Evolutionary conservation across 2,888 invertebrate species (phyloP).

Genomic region (Temnothorax unifasciatus): DNA sequence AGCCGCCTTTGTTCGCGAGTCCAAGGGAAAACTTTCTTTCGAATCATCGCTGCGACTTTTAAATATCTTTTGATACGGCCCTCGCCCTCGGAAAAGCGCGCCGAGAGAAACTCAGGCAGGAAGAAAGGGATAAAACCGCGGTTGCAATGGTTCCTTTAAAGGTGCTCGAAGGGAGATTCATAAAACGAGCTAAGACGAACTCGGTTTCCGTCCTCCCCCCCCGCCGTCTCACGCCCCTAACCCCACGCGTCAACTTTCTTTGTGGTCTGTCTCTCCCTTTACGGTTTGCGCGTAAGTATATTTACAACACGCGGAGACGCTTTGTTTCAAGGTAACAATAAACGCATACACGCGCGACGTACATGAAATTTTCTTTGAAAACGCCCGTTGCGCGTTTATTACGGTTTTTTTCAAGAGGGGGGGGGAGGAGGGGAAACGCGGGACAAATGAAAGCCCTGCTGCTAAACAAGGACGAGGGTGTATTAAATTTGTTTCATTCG

Average conservation of each 20-base stretch:
- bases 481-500: slow-evolving; percentile 1
- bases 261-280: slow-evolving; percentile 28
- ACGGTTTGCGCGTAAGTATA: slow-evolving; percentile 27
- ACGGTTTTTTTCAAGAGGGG: background rate
- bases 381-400: slow-evolving; percentile 8
- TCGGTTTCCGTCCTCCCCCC: background rate
- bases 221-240: background rate
- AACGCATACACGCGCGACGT: background rate
- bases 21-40: slow-evolving; percentile 67
- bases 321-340: slow-evolving; percentile 48
- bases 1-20: slow-evolving; percentile 62
- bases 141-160: slow-evolving; percentile 61
- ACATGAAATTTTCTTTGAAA: slow-evolving; percentile 35
- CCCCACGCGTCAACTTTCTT: slow-evolving; percentile 7
- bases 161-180: slow-evolving; percentile 54
- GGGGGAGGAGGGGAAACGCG: background rate
- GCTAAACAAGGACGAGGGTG: background rate
- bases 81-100: slow-evolving; percentile 35
- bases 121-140: slow-evolving; percentile 59
- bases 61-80: slow-evolving; percentile 75
- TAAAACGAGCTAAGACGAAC: slow-evolving; percentile 45
- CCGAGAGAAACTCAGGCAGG: background rate
- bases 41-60: slow-evolving; percentile 64
- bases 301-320: slow-evolving; percentile 36
- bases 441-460: background rate